Base-by-base conservation (phyloP, 1,140 invertebrate genomes). In the Papilio polyxenes region DNA sequence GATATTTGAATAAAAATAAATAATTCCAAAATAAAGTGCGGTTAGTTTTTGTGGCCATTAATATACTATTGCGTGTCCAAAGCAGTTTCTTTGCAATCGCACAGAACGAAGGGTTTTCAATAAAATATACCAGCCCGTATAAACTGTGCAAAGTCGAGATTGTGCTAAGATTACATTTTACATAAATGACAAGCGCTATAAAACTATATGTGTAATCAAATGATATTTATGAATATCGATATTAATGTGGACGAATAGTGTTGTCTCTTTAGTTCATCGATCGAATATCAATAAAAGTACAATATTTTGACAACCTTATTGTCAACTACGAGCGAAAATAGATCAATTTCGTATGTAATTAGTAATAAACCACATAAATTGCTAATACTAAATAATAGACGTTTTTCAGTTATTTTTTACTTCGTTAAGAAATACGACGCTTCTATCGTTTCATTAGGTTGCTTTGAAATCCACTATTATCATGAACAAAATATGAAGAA, bases 81-180 rank as follows among this genome's bases (percentile, higher is more conserved):
- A 92, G 92, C 92, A 91, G 92, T 94, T 93, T 91, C 92, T 93
- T 92, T 90, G 89, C 91, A 91, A 92, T 92, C 89, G 89, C 89
- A 91, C 84, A 88, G 86, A 91, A 87, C 90, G 86, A 89, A 89
- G 92, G 91, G 91, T 88, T 92, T 91, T 92, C 92, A 91, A 93
- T 93, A 93, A 72, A 92, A 92, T 91, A 92, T 90, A 92, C 83
- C 83, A 82, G 85, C 80, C 85, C 88, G 85, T 88, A 91, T 86
- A 89, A 86, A 84, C 82, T 83, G 81, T 83, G 83, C 84, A 82
- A 69, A 84, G 80, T 79, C 62, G 75, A 92, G 91, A 93, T 92
- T 89, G 84, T 85, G 76, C 84, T 69, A 80, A 89, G 90, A 91
- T 92, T 91, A 90, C 85, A 84, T 86, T 85, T 84, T 86, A 88